Percentiles rank a stretch among this genome's conserved stretches.
These are phyloP conservation scores for Ceratitis capitata DNA, from an alignment of 1,140 invertebrate species.

Conservation along the genomic window DNA sequence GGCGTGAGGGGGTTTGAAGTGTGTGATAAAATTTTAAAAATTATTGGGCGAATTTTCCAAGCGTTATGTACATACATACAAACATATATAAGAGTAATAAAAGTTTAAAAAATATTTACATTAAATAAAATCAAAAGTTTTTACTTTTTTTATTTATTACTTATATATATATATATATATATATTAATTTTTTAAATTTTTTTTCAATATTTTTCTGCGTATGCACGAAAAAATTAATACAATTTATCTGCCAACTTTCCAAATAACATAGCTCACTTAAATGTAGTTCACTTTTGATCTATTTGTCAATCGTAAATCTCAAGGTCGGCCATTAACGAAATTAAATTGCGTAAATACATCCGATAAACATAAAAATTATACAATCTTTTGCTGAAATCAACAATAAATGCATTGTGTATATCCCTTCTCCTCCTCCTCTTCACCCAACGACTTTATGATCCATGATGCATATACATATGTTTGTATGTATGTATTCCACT, in stretches of 20 bases:
- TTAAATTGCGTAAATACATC: background rate
- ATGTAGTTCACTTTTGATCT: background rate
- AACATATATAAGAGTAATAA: too few species aligned
- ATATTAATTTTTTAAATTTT: background rate
- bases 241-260: background rate
- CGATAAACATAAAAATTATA: background rate
- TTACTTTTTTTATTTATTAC: background rate
- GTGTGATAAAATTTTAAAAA: too few species aligned
- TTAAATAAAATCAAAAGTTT: too few species aligned
- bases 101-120: too few species aligned
- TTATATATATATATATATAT: too few species aligned
- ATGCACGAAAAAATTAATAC: background rate
- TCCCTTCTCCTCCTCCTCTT: background rate
- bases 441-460: too few species aligned
- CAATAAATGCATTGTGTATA: background rate
- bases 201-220: too few species aligned
- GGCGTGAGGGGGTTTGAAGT: background rate
- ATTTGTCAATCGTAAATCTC: background rate
- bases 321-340: conserved; percentile 22
- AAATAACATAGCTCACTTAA: background rate
- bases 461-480: too few species aligned
- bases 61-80: too few species aligned
- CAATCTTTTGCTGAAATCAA: background rate
- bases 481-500: background rate
- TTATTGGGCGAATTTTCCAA: too few species aligned